Percentiles rank a stretch among this genome's conserved stretches.
phyloP scores from a whole-genome alignment of 1,140 invertebrate genomes.

The Akabosia matsudoensis region DNA sequence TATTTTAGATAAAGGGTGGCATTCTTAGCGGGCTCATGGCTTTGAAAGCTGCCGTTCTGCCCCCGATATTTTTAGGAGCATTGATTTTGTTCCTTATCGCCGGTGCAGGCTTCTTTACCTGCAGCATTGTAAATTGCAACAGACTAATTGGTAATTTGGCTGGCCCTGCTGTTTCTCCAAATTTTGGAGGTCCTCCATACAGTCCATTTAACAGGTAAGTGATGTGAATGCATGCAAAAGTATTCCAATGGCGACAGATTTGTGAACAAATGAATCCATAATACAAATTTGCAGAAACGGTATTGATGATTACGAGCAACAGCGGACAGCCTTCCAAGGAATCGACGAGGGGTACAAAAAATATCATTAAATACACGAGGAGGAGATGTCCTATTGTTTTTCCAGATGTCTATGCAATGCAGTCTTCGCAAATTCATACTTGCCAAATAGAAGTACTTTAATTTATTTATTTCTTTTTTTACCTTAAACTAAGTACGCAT shows the following conservation, averaged over 20 bases:
- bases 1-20: conserved; percentile 25
- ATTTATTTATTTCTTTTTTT: too few species aligned
- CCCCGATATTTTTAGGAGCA: conserved; percentile 1
- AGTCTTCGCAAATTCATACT: too few species aligned
- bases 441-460: too few species aligned
- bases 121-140: conserved; percentile 30
- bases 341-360: conserved; percentile 30
- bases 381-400: too few species aligned
- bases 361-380: neutral
- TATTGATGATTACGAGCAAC: conserved; percentile 25
- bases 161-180: neutral
- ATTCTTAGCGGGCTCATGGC: conserved; percentile 14
- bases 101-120: conserved; percentile 36
- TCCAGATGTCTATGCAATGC: too few species aligned
- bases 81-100: conserved; percentile 28
- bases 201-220: conserved; percentile 1
- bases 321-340: conserved; percentile 25
- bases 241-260: too few species aligned
- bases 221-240: neutral
- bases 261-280: too few species aligned
- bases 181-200: neutral
- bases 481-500: too few species aligned
- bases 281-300: conserved; percentile 7
- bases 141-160: conserved; percentile 5
- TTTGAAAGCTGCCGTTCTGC: conserved; percentile 16